Evolutionary conservation across 2,113 vertebrate species (phyloP).

Genomic region (Zosterops borbonicus): DNA sequence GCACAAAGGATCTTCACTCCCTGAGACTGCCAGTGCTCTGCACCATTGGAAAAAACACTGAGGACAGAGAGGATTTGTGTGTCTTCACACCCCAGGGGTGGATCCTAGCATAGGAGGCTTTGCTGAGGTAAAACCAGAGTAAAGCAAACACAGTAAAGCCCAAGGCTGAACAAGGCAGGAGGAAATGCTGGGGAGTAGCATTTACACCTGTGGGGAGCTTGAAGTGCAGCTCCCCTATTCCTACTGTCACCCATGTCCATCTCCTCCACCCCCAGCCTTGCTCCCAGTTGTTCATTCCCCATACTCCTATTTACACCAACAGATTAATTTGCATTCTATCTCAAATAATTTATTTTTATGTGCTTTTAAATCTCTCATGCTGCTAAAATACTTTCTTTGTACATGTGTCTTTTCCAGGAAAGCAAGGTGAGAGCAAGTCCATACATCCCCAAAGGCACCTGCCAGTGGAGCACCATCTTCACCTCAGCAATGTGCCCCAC

Average conservation of each 20-base stretch:
- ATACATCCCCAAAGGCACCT: neutral
- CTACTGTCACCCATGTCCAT: fast-evolving
- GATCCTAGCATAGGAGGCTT: neutral
- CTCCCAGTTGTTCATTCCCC: fast-evolving
- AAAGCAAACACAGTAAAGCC: neutral
- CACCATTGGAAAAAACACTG: neutral
- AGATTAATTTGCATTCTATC: neutral
- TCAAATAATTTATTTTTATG: neutral
- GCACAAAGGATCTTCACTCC: neutral
- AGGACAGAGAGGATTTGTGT: neutral
- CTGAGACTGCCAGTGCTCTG: neutral
- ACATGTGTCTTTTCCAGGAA: neutral
- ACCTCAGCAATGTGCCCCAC: neutral
- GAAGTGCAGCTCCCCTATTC: neutral
- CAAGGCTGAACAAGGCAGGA: neutral
- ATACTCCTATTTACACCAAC: neutral
- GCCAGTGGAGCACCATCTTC: neutral
- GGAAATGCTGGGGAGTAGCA: neutral
- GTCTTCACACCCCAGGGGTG: neutral
- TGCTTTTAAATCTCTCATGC: neutral
- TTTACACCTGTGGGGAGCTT: fast-evolving
- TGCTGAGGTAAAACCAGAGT: neutral
- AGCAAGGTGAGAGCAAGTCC: neutral
- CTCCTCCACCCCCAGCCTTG: neutral
- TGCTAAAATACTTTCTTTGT: neutral